Base-by-base conservation (phyloP, 2,797 vertebrate genomes). In the Todus mexicanus region DNA sequence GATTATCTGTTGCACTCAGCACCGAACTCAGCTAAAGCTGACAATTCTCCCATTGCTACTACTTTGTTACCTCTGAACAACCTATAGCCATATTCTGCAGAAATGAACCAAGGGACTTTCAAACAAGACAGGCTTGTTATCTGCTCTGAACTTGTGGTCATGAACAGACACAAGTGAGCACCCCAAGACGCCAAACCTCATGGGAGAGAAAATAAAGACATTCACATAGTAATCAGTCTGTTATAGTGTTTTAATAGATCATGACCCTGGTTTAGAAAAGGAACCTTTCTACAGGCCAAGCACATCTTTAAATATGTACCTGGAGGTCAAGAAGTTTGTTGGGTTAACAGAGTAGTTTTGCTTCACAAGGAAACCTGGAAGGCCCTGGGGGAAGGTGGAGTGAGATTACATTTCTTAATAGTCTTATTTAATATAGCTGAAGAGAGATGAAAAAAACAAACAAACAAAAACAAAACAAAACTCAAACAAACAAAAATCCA, bases 391-490 rank as follows among this genome's bases (percentile, higher is more conserved):
- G 26, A 74, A 56, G 29, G n/a, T 51, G 35, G 56, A 74, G 27
- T 75, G 23, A 40, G 22, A 85, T 59, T 53, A 27, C 16, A 21
- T 87, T 79, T 81, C 47, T 87, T 63, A 73, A 51, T 25, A 66
- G 27, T 21, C 17, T 50, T 57, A 43, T 59, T 53, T 56, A 61
- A 69, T 65, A 33, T 9, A 79, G 59, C 22, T 45, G 25, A 70
- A 87, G 27, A 13, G 35, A 75, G 10, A 12, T 6, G 40, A 21
- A 21, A 48, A 38, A 56, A n/a, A n/a, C n/a, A n/a, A n/a, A n/a
- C n/a, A n/a, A n/a, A n/a, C n/a, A n/a, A 23, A 6, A 0, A 2
- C 48, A 56, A 22, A 6, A 0, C 2, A 51, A 25, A 37, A 33
- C n/a, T n/a, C n/a, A n/a, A n/a, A n/a, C n/a, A n/a, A n/a, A n/a